Percentiles rank a stretch among this genome's conserved stretches.
Evolutionary conservation across 1,140 invertebrate species (phyloP).

Genomic region (Andrena cerasifolii): DNA sequence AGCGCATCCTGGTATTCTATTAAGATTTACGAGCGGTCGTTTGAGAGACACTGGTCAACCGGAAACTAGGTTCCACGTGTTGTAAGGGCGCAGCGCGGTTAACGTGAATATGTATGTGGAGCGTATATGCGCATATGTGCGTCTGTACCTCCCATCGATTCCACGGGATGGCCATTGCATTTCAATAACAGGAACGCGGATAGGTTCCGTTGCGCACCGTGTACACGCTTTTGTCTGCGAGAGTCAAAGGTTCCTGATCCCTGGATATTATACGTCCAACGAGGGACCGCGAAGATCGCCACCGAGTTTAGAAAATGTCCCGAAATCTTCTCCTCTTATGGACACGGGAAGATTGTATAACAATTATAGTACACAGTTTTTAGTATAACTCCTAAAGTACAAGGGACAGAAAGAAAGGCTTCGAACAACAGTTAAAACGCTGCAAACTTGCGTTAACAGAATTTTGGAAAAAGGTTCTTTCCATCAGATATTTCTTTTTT

Average conservation of each 20-base stretch:
- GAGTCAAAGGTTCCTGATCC: conserved; percentile 32
- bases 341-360: too few species aligned
- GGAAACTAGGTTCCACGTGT: conserved; percentile 64
- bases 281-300: conserved; percentile 19
- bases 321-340: too few species aligned
- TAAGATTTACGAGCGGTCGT: conserved; percentile 70
- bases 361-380: too few species aligned
- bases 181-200: conserved; percentile 69
- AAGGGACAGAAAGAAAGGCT: too few species aligned
- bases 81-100: conserved; percentile 54
- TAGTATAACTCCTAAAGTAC: too few species aligned
- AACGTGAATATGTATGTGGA: conserved; percentile 35
- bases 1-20: conserved; percentile 57
- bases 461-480: too few species aligned
- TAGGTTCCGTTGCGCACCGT: conserved; percentile 55
- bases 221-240: conserved; percentile 51
- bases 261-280: conserved; percentile 26
- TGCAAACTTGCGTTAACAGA: too few species aligned
- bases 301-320: not conserved
- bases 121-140: conserved; percentile 52
- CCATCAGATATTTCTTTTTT: too few species aligned
- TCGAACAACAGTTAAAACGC: too few species aligned
- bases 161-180: conserved; percentile 66
- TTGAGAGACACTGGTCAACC: conserved; percentile 69
- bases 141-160: conserved; percentile 68